phyloP scores from a whole-genome alignment of 2,888 invertebrate genomes.

The Rhagonycha fulva region DNA sequence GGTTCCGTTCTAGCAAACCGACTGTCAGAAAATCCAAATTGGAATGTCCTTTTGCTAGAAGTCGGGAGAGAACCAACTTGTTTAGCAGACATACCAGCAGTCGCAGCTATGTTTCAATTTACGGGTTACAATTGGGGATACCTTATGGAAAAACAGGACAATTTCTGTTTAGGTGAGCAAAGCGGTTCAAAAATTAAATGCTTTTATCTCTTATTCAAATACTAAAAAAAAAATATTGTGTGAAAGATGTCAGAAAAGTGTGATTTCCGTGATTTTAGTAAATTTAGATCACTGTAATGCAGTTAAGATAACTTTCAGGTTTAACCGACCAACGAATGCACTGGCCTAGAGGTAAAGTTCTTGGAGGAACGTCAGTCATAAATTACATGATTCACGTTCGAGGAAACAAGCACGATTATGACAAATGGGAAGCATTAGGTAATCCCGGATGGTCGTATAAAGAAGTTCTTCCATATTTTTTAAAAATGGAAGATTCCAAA shows the following conservation, averaged over 20 bases:
- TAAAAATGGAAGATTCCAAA: constrained; percentile 51
- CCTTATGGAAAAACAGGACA: constrained; percentile 61
- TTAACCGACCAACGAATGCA: constrained; percentile 54
- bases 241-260: no score
- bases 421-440: constrained; percentile 56
- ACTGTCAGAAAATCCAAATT: constrained; percentile 64
- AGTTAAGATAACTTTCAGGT: constrained; percentile 29
- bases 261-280: no score
- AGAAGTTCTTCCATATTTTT: constrained; percentile 55
- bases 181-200: neutral
- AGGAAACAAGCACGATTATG: constrained; percentile 70
- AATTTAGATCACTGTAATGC: neutral
- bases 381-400: constrained; percentile 59
- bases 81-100: constrained; percentile 58
- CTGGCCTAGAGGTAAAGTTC: constrained; percentile 56
- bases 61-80: constrained; percentile 62
- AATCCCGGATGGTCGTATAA: constrained; percentile 58
- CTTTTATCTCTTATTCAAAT: no score
- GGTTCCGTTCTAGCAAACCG: constrained; percentile 74
- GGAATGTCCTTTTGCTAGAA: constrained; percentile 69
- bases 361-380: constrained; percentile 58
- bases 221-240: no score
- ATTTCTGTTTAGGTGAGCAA: constrained; percentile 56
- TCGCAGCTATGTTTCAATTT: constrained; percentile 60
- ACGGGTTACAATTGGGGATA: constrained; percentile 66